These are phyloP conservation scores for Anomalospiza imberbis DNA, from an alignment of 2,797 vertebrate genomes.

Conservation along the genomic window DNA sequence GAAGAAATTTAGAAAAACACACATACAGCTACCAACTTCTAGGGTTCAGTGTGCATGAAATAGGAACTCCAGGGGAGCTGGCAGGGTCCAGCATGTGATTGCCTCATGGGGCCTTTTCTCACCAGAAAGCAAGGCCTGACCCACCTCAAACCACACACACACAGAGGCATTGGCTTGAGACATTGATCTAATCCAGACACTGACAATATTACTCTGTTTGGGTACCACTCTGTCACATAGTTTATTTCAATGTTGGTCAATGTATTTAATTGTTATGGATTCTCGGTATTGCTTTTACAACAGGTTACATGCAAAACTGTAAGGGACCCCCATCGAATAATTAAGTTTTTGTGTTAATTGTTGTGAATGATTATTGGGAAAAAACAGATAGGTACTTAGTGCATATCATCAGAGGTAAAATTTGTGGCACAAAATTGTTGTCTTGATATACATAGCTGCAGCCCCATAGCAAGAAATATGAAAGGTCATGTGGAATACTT, in stretches of 20 bases:
- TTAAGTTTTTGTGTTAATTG: not conserved
- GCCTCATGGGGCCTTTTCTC: no score
- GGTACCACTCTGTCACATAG: not conserved
- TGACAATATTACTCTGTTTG: not conserved
- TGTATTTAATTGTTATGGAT: not conserved
- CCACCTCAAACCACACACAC: not conserved
- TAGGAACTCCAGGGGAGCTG: not conserved
- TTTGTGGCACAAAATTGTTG: not conserved
- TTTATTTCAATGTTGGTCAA: not conserved
- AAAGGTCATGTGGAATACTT: not conserved
- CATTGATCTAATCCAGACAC: no score
- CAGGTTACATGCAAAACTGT: not conserved
- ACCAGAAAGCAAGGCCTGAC: not conserved
- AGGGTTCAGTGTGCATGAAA: fast-evolving
- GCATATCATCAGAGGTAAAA: not conserved
- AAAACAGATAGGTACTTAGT: not conserved
- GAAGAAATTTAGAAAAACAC: not conserved
- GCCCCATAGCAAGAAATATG: not conserved
- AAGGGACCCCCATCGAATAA: not conserved
- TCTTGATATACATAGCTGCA: not conserved
- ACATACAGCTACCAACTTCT: no score
- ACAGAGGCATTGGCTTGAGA: fast-evolving
- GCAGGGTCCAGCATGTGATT: not conserved
- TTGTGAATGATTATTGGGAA: not conserved
- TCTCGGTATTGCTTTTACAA: not conserved